phyloP scores from a whole-genome alignment of 2,888 invertebrate genomes.

The Melanotus villosus region DNA sequence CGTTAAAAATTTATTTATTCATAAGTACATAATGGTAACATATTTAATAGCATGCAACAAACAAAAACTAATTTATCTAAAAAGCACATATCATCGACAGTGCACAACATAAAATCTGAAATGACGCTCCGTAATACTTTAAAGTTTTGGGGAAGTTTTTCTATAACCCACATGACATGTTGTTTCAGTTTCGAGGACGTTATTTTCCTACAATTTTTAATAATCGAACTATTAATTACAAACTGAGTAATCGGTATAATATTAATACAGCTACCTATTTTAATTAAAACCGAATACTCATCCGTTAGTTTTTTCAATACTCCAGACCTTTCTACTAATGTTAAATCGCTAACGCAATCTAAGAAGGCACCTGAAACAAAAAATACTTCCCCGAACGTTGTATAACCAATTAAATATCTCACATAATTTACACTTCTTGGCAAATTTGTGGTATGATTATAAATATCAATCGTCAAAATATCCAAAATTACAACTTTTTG shows the following conservation, averaged over 20 bases:
- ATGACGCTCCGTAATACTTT: too few species aligned
- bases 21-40: slow-evolving; percentile 27
- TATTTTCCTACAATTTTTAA: too few species aligned
- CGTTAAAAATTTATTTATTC: too few species aligned
- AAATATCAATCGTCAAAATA: not conserved
- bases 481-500: slow-evolving; percentile 19
- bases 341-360: not conserved
- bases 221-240: too few species aligned
- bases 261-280: too few species aligned
- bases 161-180: too few species aligned
- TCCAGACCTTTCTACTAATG: slow-evolving; percentile 5
- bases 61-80: slow-evolving; percentile 36
- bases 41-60: slow-evolving; percentile 35
- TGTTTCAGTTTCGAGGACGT: too few species aligned
- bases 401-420: slow-evolving; percentile 32
- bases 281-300: slow-evolving; percentile 27
- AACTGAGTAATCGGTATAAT: too few species aligned
- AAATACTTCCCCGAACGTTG: slow-evolving; percentile 25
- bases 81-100: slow-evolving; percentile 12
- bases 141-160: too few species aligned
- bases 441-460: not conserved
- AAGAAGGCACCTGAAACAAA: slow-evolving; percentile 29
- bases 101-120: slow-evolving; percentile 27
- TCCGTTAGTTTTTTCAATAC: not conserved
- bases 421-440: not conserved